Percentiles rank a stretch among this genome's conserved stretches.
These are phyloP conservation scores for Drosophila mettleri DNA, from an alignment of 2,888 invertebrate genomes.

Conservation along the genomic window DNA sequence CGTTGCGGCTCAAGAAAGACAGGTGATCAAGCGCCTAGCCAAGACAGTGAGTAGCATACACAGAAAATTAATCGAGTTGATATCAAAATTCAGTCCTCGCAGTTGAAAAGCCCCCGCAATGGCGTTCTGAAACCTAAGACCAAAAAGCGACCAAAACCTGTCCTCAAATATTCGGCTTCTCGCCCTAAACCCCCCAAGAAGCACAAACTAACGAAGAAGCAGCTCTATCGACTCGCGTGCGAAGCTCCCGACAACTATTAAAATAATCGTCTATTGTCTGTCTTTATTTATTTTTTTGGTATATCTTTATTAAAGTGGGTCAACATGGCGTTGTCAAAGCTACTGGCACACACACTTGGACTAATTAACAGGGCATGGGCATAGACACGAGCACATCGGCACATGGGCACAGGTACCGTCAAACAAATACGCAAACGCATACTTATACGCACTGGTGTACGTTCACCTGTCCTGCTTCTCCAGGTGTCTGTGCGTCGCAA, in stretches of 20 bases:
- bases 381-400: slow-evolving; percentile 25
- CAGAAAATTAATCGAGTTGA: not conserved
- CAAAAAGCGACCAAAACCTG: not conserved
- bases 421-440: too few species aligned
- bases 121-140: not conserved
- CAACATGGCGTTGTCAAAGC: slow-evolving; percentile 36
- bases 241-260: not conserved
- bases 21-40: not conserved
- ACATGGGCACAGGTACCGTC: slow-evolving; percentile 15
- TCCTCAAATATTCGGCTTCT: not conserved
- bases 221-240: not conserved
- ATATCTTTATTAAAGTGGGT: slow-evolving; percentile 43
- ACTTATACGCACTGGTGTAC: slow-evolving; percentile 6
- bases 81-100: too few species aligned
- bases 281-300: not conserved
- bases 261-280: not conserved
- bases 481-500: slow-evolving; percentile 43
- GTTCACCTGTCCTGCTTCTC: slow-evolving; percentile 44
- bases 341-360: slow-evolving; percentile 53
- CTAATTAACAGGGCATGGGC: slow-evolving; percentile 57
- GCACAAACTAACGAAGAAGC: not conserved
- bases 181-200: not conserved
- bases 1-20: not conserved
- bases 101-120: not conserved
- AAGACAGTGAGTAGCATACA: slow-evolving; percentile 9